These are phyloP conservation scores for Otis tarda DNA, from an alignment of 2,113 vertebrate genomes.

Conservation along the genomic window DNA sequence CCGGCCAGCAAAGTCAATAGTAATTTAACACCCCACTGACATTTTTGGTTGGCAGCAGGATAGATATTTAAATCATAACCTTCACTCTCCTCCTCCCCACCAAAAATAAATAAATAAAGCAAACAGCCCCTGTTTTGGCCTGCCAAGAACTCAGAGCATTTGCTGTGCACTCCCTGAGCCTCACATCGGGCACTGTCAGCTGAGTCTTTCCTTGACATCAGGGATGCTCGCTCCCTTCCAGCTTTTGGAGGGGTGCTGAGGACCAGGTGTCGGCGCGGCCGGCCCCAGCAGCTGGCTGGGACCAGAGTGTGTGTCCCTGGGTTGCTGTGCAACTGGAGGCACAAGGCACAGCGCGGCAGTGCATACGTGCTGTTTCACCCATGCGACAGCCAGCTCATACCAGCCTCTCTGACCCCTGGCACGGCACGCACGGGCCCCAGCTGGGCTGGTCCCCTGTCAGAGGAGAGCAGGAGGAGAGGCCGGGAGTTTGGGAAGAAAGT, in stretches of 20 bases:
- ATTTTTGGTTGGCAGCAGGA: constrained; percentile 62
- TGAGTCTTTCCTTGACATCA: constrained; percentile 27
- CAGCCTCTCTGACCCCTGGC: background rate
- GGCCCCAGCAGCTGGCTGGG: background rate
- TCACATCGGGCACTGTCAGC: background rate
- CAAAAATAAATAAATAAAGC: constrained; percentile 57
- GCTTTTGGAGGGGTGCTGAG: background rate
- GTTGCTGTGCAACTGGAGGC: constrained; percentile 38
- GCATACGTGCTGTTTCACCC: constrained; percentile 7
- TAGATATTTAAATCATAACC: constrained; percentile 64
- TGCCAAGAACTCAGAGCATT: constrained; percentile 63
- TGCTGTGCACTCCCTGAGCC: background rate
- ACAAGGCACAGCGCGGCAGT: background rate
- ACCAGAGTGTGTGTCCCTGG: background rate
- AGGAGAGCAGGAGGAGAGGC: background rate
- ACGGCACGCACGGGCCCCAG: fast-evolving
- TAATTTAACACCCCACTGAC: constrained; percentile 49
- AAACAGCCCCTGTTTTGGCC: constrained; percentile 22
- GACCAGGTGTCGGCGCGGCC: background rate
- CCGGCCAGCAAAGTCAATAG: constrained; percentile 43
- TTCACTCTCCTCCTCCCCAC: constrained; percentile 11
- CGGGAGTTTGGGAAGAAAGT: background rate
- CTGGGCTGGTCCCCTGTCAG: background rate
- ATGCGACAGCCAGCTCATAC: background rate
- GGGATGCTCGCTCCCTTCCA: background rate